Evolutionary conservation across 2,797 vertebrate genomes (phyloP), one percentile per base, ranked within the genome.

Genomic region (Siniperca obscura): DNA sequence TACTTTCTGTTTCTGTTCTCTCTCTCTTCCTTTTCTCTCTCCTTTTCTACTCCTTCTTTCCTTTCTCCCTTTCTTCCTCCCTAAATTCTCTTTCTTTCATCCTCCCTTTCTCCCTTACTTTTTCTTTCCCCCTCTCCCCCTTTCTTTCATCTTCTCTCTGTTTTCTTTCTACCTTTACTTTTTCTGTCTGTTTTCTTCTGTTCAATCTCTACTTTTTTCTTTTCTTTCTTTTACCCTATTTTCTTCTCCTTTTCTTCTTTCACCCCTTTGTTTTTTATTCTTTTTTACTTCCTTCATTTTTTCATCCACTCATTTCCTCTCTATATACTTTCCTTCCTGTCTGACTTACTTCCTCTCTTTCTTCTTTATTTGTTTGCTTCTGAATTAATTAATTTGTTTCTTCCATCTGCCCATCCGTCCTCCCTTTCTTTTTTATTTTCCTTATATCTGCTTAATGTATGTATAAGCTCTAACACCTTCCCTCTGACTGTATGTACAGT

Each of bases 341-440:
- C 11, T 17, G 22, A 4, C 38, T 50, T 16, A 16, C 7, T 14
- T 50, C 3, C 1, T 34, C 27, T 27, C 27, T 17, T 34, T 60
- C 30, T 36, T 22, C 8, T 48, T 64, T 9, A 8, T 48, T 50
- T 27, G 0, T 69, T 42, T 64, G 17, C 11, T n/a, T 70, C 12
- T 21, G 10, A 48, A 30, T 42, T 50, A 19, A 14, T 30, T 27
- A 0, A 13, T 57, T n/a, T 14, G 1, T 27, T 56, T 38, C 8
- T 27, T 27, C 5, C 12, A 30, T 30, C 2, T 4, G 0, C 3
- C 4, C 0, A 61, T 2, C 4, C 7, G 11, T 53, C 2, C 9
- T 50, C 67, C 2, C 25, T 38, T 25, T 2, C 1, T n/a, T 22
- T 11, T 9, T 34, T 19, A 0, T 48, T 48, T n/a, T 38, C 9